Percentiles rank a stretch among this genome's conserved stretches.
phyloP scores from a whole-genome alignment of 2,797 vertebrate species.

The Peromyscus nudipes region DNA sequence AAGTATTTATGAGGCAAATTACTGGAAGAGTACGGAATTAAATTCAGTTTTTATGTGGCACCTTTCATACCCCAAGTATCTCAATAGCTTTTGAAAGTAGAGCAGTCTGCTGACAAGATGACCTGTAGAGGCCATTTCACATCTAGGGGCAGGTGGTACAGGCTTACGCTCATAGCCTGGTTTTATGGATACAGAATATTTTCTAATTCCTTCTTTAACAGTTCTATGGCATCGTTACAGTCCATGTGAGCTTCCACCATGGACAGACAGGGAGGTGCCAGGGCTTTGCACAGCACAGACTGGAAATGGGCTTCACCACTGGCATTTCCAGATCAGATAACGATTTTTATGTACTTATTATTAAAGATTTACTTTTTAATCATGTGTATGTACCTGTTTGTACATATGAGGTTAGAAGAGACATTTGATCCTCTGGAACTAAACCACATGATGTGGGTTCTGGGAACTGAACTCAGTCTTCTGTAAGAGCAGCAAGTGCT shows the following conservation, averaged over 20 bases:
- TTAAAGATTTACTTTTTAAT: background rate
- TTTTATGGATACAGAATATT: constrained; percentile 12
- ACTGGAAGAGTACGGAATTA: constrained; percentile 78
- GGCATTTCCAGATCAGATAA: background rate
- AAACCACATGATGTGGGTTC: background rate
- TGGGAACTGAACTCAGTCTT: background rate
- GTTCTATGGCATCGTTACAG: background rate
- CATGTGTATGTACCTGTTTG: background rate
- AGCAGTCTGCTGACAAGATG: background rate
- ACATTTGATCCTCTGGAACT: background rate
- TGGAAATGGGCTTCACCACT: background rate
- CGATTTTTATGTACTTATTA: background rate
- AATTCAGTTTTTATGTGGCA: constrained; percentile 80
- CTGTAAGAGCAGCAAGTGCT: background rate
- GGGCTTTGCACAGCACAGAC: background rate
- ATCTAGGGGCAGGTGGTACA: background rate
- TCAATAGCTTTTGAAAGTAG: constrained; percentile 57
- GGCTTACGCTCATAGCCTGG: background rate
- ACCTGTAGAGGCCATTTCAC: constrained; percentile 42
- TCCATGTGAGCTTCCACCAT: background rate
- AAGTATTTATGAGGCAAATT: constrained; percentile 84
- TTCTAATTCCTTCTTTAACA: background rate
- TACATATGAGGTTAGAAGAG: background rate
- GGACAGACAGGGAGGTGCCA: background rate
- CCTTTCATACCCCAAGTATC: constrained; percentile 65